Conservation (phyloP, 2,888 invertebrate genomes). For the Entomobrya multifasciata region DNA sequence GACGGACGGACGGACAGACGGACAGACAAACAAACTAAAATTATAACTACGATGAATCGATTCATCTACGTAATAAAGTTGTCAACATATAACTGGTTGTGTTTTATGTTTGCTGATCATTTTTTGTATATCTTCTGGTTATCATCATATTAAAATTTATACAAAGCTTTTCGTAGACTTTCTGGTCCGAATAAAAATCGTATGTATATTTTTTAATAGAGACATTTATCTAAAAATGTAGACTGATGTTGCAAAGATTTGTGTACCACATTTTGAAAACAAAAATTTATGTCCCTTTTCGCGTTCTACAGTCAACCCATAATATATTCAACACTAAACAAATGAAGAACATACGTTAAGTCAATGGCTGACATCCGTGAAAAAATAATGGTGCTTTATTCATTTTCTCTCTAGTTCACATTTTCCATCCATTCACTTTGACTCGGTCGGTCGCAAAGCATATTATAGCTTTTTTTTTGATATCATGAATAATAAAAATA, state of each 20-base stretch:
- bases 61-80: too few species aligned
- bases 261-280: constrained; percentile 26
- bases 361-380: constrained; percentile 74
- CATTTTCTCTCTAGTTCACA: constrained; percentile 52
- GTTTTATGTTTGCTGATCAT: too few species aligned
- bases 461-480: constrained; percentile 34
- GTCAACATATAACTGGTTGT: constrained; percentile 46
- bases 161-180: background rate
- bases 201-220: constrained; percentile 37
- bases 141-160: background rate
- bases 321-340: constrained; percentile 68
- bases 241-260: constrained; percentile 19
- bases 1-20: too few species aligned
- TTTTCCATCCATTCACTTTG: constrained; percentile 42
- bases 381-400: constrained; percentile 72
- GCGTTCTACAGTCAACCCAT: background rate
- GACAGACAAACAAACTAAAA: too few species aligned
- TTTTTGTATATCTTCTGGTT: constrained; percentile 30
- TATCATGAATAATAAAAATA: constrained; percentile 66
- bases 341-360: constrained; percentile 65
- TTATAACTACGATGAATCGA: too few species aligned
- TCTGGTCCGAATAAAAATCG: background rate
- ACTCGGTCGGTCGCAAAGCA: constrained; percentile 16
- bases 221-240: constrained; percentile 65
- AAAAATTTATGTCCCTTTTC: background rate